Evolutionary conservation across 1,140 invertebrate species (phyloP).

Genomic region (Cyphomyrmex costatus): DNA sequence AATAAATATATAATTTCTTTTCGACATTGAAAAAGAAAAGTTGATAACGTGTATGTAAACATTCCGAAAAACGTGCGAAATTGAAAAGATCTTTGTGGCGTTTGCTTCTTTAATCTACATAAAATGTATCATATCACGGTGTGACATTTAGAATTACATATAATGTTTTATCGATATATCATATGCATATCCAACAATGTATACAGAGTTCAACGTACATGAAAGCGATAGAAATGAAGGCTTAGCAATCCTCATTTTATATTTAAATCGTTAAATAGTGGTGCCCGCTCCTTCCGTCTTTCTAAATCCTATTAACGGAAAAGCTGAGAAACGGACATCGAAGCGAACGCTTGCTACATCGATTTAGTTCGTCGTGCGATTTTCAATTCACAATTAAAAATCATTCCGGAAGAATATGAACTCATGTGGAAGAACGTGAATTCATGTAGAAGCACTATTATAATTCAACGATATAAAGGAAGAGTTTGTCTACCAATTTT

Average conservation of each 20-base stretch:
- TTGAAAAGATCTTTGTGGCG: conserved; percentile 2
- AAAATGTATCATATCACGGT: conserved; percentile 14
- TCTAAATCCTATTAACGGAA: neutral
- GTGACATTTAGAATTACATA: conserved; percentile 55
- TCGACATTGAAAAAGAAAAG: neutral
- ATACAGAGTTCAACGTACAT: conserved; percentile 50
- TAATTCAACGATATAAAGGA: conserved; percentile 7
- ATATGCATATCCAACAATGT: conserved; percentile 44
- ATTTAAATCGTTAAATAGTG: neutral
- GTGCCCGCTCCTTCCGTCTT: neutral
- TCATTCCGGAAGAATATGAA: neutral
- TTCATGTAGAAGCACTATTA: conserved; percentile 25
- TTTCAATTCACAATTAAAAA: conserved; percentile 18
- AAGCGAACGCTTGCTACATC: neutral
- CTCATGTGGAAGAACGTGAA: conserved; percentile 11
- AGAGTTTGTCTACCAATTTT: neutral
- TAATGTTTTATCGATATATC: conserved; percentile 36
- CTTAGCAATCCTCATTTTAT: neutral
- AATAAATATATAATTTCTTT: conserved; percentile 9
- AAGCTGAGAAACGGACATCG: conserved; percentile 18
- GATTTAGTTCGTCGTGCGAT: conserved; percentile 28
- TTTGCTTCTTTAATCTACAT: conserved; percentile 8
- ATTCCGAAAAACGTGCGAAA: conserved; percentile 15
- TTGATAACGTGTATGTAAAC: conserved; percentile 10
- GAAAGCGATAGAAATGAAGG: conserved; percentile 47